Evolutionary conservation across 1,140 invertebrate genomes (phyloP).

Genomic region (Battus philenor): DNA sequence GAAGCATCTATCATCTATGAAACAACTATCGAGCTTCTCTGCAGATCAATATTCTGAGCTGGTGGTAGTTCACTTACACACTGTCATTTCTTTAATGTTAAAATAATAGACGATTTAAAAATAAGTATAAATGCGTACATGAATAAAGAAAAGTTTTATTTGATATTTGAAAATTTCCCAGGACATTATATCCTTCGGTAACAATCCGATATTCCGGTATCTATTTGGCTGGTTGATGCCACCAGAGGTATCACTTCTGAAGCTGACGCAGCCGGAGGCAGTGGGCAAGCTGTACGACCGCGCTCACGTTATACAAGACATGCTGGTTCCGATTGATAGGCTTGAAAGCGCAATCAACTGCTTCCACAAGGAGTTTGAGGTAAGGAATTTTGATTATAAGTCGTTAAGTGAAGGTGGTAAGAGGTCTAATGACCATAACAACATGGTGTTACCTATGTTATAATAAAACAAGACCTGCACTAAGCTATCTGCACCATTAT

Average conservation of each 20-base stretch:
- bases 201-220: conserved; percentile 84
- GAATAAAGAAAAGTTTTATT: background rate
- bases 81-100: too few species aligned
- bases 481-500: too few species aligned
- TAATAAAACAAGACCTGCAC: too few species aligned
- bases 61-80: too few species aligned
- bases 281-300: conserved; percentile 86
- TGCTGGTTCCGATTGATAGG: conserved; percentile 83
- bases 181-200: conserved; percentile 93
- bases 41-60: too few species aligned
- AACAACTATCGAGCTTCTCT: too few species aligned
- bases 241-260: conserved; percentile 89
- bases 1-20: too few species aligned
- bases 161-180: conserved; percentile 36
- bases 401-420: too few species aligned
- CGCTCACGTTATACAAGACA: conserved; percentile 90
- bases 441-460: too few species aligned
- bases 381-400: conserved; percentile 45
- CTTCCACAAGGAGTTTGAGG: conserved; percentile 84
- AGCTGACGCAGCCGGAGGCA: conserved; percentile 86
- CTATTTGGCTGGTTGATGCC: conserved; percentile 89
- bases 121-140: too few species aligned
- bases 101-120: too few species aligned
- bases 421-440: too few species aligned
- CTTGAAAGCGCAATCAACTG: conserved; percentile 79